Evolutionary conservation across 2,113 vertebrate genomes (phyloP), one percentile per base, ranked within the genome.

Genomic region (Baryphthengus martii): DNA sequence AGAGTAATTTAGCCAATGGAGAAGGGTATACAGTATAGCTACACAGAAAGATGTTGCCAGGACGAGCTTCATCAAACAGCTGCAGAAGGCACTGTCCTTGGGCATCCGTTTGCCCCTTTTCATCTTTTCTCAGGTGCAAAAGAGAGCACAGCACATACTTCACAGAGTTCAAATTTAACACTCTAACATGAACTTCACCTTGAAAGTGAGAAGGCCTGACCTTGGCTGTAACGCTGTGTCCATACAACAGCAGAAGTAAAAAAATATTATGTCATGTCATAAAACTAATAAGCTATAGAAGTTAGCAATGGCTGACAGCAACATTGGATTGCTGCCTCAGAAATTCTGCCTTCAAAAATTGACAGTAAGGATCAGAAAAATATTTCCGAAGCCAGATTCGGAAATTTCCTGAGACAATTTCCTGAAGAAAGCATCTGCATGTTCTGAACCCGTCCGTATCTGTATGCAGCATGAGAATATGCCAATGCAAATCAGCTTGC

Each of bases 401-500:
- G 58, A 94, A 85, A 71, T 62, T 61, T 68, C 44, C 31, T 40
- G n/a, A 65, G 56, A 78, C 23, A 62, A 44, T 79, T 88, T 77
- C 79, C 25, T 53, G 63, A 44, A 83, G 65, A 86, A 93, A 71
- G 29, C 33, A 75, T 47, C 45, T 55, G 10, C 5, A 2, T 35
- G 12, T 56, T 95, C 79, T 74, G 89, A 84, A 78, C 52, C 26
- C 89, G 0, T 40, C 26, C 89, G 0, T 40, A 92, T 90, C 80
- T 58, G 61, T 86, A 93, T 75, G 65, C 82, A 35, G 29, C 37
- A 13, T 15, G 42, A 94, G 92, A 71, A 50, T 77, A 71, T 1
- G 3, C 44, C 68, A 81, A 71, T 93, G 92, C 52, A 96, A 96
- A 97, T 96, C 79, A 96, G 83, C 37, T 88, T 90, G 75, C 75